Evolutionary conservation across 2,113 vertebrate genomes (phyloP).

Genomic region (Chionomys nivalis): DNA sequence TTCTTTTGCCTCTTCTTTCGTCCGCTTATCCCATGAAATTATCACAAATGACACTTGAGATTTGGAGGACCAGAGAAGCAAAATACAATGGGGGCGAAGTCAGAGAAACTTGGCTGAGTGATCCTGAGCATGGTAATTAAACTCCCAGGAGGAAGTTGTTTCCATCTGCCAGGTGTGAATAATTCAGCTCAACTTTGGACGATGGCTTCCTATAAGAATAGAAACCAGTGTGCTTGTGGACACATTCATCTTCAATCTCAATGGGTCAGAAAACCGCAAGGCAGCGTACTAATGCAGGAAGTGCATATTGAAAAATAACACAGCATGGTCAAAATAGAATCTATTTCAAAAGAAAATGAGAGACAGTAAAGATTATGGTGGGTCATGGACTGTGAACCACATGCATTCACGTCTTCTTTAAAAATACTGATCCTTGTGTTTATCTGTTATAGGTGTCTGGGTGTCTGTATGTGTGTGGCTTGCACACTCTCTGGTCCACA

Average conservation of each 20-base stretch:
- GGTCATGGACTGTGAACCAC: background rate
- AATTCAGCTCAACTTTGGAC: background rate
- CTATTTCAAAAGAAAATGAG: background rate
- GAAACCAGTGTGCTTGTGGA: background rate
- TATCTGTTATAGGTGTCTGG: background rate
- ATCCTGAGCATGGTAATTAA: conserved; percentile 39
- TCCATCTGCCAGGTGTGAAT: conserved; percentile 36
- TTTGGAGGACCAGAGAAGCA: background rate
- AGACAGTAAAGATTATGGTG: background rate
- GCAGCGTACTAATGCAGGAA: background rate
- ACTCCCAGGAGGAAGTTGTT: background rate
- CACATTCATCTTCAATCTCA: background rate
- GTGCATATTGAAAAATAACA: background rate
- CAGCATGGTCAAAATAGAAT: background rate
- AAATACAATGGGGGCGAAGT: background rate
- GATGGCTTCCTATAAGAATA: background rate
- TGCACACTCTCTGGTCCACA: background rate
- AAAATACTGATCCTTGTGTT: background rate
- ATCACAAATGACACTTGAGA: background rate
- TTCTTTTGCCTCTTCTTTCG: background rate
- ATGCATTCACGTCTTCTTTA: background rate
- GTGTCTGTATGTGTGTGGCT: background rate
- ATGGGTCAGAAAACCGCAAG: background rate
- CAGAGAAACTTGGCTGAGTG: background rate
- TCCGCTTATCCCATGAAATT: background rate